A percentile compares a stretch with the other conserved stretches of the same genome.
Conservation (phyloP, 2,888 invertebrate genomes). For the Balanococcus diminutus region DNA sequence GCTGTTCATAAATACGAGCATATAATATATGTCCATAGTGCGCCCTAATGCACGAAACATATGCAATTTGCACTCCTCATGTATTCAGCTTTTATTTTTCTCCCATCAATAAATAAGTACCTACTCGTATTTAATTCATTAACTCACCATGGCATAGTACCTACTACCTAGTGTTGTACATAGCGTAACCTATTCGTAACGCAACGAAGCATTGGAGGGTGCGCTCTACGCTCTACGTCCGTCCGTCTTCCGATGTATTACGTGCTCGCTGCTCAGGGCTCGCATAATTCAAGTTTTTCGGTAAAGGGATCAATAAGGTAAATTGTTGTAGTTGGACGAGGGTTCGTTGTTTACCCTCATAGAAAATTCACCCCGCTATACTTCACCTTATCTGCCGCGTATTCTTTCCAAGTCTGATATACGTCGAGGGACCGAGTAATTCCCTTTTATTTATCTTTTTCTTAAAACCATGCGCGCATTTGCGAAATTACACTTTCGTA, state of each 20-base stretch:
- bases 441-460: constrained; percentile 54
- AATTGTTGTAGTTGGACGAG: constrained; percentile 52
- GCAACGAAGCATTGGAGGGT: constrained; percentile 25
- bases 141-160: constrained; percentile 10
- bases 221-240: not conserved
- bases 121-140: no score
- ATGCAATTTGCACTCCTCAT: not conserved
- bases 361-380: constrained; percentile 53
- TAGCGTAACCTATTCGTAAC: not conserved
- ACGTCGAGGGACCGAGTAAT: constrained; percentile 48
- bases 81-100: not conserved
- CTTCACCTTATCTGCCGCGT: constrained; percentile 24
- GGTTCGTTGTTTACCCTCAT: constrained; percentile 55
- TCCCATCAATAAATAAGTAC: constrained; percentile 9
- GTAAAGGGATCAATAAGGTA: constrained; percentile 54
- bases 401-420: constrained; percentile 41
- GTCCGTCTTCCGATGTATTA: not conserved
- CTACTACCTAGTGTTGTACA: not conserved
- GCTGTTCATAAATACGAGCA: no score
- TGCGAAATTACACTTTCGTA: constrained; percentile 48
- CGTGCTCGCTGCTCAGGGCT: not conserved
- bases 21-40: no score
- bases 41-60: not conserved
- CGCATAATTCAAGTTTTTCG: constrained; percentile 24
- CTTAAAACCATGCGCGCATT: constrained; percentile 49